Base-by-base conservation (phyloP, 2,888 invertebrate species). In the Phaonia tiefii region DNA sequence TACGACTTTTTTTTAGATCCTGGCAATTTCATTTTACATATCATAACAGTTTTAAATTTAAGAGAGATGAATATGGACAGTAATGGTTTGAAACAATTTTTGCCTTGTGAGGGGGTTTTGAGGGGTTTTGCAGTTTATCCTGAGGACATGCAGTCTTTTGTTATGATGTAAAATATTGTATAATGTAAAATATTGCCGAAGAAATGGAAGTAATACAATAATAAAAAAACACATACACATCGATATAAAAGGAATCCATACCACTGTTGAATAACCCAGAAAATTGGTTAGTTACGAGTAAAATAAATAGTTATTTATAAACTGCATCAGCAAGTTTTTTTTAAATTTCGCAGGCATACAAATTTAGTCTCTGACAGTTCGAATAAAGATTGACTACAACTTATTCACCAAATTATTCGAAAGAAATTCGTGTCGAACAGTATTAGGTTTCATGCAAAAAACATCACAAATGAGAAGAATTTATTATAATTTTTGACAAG, bases 131-230 rank as follows among this genome's bases (percentile, higher is more conserved):
- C 71, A 37, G 49, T 69, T 69, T 73, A 42, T 58, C 76, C 51
- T 49, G 0, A 49, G 70, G 69, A 63, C 42, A n/a, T n/a, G n/a
- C n/a, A 76, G 69, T 65, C 76, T 76, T 66, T 73, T 76, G 73
- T 26, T 49, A 20, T 49, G 42, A 8, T n/a, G n/a, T n/a, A 49
- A 15, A 15, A 22, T 42, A 63, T 5, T 31, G 8, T 42, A 42
- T 22, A 25, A 20, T 44, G 22, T n/a, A 10, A 42, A 42, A 25
- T 25, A 13, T 1, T 25, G 31, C 46, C 31, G 15, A 66, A 56
- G 56, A 70, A 17, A 67, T 17, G 26, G 20, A 42, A 37, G 46
- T 10, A 49, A n/a, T 26, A 58, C 25, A 22, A 31, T 5, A 31
- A 31, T 5, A 56, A 22, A 73, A 73, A 67, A 67, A 26, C 66